Base-by-base conservation (phyloP, 2,888 invertebrate genomes). In the Serrognathus titanus region DNA sequence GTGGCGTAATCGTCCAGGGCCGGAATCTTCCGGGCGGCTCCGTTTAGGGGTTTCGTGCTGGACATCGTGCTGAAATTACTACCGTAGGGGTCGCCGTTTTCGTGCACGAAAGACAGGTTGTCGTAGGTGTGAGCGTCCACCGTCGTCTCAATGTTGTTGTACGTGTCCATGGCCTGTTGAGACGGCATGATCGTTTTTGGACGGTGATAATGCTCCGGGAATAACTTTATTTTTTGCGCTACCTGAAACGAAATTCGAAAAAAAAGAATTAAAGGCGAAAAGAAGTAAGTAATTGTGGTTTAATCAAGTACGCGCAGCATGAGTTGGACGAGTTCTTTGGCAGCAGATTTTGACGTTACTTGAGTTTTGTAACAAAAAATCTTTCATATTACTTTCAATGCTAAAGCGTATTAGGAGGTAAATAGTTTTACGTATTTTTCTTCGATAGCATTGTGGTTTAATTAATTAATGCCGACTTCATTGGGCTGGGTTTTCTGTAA, bases 121-220 rank as follows among this genome's bases (percentile, higher is more conserved):
- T 65, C 65, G 56, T 59, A 62, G 31, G 41, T 51, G 9, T 46
- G 45, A 3, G 43, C 49, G 39, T 70, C 69, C 46, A 57, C 57
- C 13, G 64, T 66, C 24, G 67, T 65, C 9, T 71, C 67, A 13
- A 76, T 65, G 60, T 75, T 75, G 66, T 75, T 74, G 69, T 77
- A 77, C 52, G 73, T 73, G 54, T 69, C 68, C 51, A 77, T 72
- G 31, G 75, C 77, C 54, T 71, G 66, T 59, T 74, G 64, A 7
- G 75, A 77, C n/a, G 74, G 74, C 70, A 43, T 46, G n/a, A 36
- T 45, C 12, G 52, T 20, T 16, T 43, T 16, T 36, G 43, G 36
- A 8, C 45, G 52, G n/a, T 46, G 11, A 24, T 52, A 52, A 5
- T 13, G 13, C 43, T 58, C 58, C 7, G 53, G 51, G 13, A 50